Base-by-base conservation (phyloP, 2,888 invertebrate genomes). In the Himalopsyche kuldschensis region DNA sequence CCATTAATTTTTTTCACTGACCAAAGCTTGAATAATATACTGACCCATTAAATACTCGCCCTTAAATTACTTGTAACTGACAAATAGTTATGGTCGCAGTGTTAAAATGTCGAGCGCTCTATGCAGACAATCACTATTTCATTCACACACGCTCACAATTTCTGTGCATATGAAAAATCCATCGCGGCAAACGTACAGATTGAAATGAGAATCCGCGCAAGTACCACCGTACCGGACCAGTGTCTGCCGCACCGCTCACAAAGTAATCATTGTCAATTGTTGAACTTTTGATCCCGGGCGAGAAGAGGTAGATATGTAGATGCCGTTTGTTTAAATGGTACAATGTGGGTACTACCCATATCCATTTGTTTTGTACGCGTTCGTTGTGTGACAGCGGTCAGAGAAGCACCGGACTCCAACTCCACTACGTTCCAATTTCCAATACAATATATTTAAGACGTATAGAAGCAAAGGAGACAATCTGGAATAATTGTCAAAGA, bases 211-310 rank as follows among this genome's bases (percentile, higher is more conserved):
- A 75, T 30, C 31, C 75, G 75, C 75, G 27, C 27, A 27, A 31
- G 75, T 32, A 30, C 31, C 31, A 31, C 75, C n/a, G 5, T 27
- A 3, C 75, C 27, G 24, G 75, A 63, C 31, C 82, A 30, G 20
- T 79, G 79, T 48, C n/a, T 48, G 31, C 79, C 48, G 55, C 75
- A 63, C 79, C 20, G 79, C 82, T 55, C 55, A 75, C 79, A 75
- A 47, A 79, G 82, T 75, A 76, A 82, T 82, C 82, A 82, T 82
- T 82, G 82, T 82, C 82, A 82, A 82, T 79, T 27, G 82, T 82
- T 82, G 82, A 82, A 82, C 82, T 75, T 69, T 35, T 82, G 82
- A 78, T 79, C 79, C 75, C 82, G 47, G 35, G 35, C 82, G 47
- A 27, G 55, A 55, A 20, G 10, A n/a, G 55, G 55, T 55, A 55